Evolutionary conservation across 1,140 invertebrate species (phyloP), one percentile per base, ranked within the genome.

Genomic region (Teleopsis dalmanni): DNA sequence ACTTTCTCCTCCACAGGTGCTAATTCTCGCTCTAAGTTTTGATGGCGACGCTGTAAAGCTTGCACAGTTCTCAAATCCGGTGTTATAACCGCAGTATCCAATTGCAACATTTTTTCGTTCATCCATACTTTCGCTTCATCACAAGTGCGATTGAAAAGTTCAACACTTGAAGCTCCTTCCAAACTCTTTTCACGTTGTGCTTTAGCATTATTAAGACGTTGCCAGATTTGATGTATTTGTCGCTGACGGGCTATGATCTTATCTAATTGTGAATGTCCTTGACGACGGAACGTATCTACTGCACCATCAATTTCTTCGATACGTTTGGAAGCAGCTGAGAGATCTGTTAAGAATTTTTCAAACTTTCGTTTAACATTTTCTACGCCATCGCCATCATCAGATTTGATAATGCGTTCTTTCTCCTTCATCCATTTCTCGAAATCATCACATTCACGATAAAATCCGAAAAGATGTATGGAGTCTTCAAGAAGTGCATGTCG

Each of bases 371-470:
- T 92, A 14, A 92, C 90, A 18, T 85, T 90, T 60, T 95, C 91
- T n/a, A 98, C 91, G 59, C 87, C 90, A 13, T 82, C 77, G 11
- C 81, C 81, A 56, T 96, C 92, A 48, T 94, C 89, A 10, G 84
- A 79, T 34, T 84, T 76, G 19, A 98, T 74, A 71, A 95, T 79
- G 60, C 88, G 85, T 70, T 95, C 91, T 65, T 95, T 97, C 48
- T 98, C 94, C 58, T 86, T 87, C 62, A 98, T 95, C 95, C 95
- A 98, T 54, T 86, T 85, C 72, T 97, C 94, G 70, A 98, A 96
- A 68, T 96, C 93, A 63, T 97, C 92, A 74, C 95, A 98, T 66
- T 98, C 94, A n/a, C 87, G 80, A 70, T 94, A 95, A 75, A 98
- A 98, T 25, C 85, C 86, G 70, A 92, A 97, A 14, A 98, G 74